Evolutionary conservation across 2,113 vertebrate genomes (phyloP).

Genomic region (Isurus oxyrinchus): DNA sequence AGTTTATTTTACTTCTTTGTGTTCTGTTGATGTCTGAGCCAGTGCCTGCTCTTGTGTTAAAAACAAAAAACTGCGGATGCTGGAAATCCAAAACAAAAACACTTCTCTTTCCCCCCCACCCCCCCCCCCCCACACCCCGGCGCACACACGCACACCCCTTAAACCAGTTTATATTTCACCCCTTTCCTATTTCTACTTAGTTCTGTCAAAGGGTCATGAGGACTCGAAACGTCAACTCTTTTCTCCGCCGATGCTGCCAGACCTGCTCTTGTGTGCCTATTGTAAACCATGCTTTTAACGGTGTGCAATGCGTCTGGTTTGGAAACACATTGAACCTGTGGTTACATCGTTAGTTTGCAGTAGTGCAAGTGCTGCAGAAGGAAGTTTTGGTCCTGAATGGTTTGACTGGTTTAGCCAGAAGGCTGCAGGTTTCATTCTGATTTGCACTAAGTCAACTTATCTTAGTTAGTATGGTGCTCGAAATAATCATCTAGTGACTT

Average conservation of each 20-base stretch:
- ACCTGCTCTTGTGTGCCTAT: neutral
- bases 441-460: neutral
- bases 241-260: no score
- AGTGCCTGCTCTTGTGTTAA: neutral
- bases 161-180: no score
- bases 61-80: no score
- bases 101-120: no score
- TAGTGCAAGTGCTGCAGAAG: neutral
- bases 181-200: no score
- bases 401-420: neutral
- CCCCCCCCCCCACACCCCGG: no score
- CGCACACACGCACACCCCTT: no score
- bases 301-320: neutral
- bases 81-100: no score
- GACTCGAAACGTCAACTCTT: no score
- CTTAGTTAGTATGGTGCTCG: neutral
- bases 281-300: neutral
- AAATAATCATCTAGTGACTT: neutral
- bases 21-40: neutral
- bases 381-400: neutral
- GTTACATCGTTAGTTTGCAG: neutral
- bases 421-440: neutral
- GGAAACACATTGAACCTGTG: neutral
- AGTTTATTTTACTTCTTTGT: neutral
- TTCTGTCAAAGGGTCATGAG: no score